Evolutionary conservation across 2,888 invertebrate species (phyloP).

Genomic region (Salticus scenicus): DNA sequence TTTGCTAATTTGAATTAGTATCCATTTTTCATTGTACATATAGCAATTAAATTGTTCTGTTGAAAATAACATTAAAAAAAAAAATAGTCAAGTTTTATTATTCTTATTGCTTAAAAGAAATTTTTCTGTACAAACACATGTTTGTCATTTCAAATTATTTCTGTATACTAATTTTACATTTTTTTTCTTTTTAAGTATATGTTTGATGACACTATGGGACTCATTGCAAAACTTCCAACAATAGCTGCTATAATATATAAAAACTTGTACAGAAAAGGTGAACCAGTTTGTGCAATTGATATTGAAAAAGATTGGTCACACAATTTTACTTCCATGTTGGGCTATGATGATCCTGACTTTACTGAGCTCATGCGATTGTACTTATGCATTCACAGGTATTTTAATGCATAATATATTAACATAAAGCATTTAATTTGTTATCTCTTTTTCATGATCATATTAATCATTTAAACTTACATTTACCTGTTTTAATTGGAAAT

Average conservation of each 20-base stretch:
- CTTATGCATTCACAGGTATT: slow-evolving; percentile 89
- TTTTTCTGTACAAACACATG: no score
- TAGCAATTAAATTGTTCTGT: no score
- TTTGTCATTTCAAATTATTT: no score
- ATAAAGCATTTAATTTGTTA: no score
- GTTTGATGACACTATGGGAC: slow-evolving; percentile 95
- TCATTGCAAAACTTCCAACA: slow-evolving; percentile 95
- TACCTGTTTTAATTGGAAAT: neutral
- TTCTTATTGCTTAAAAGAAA: no score
- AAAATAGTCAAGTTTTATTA: no score
- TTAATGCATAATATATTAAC: neutral
- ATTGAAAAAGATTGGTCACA: slow-evolving; percentile 92
- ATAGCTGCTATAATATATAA: slow-evolving; percentile 95
- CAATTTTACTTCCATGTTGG: slow-evolving; percentile 94
- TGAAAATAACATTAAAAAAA: no score
- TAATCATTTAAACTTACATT: neutral
- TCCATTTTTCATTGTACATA: no score
- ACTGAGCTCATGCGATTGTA: slow-evolving; percentile 94
- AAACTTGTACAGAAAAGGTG: slow-evolving; percentile 89
- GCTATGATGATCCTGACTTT: slow-evolving; percentile 86
- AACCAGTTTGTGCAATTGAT: slow-evolving; percentile 91
- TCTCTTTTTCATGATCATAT: no score
- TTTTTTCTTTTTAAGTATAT: slow-evolving; percentile 78
- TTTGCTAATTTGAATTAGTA: no score
- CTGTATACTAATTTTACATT: no score